Base-by-base conservation (phyloP, 2,888 invertebrate species). In the Cerastis leucographa region DNA sequence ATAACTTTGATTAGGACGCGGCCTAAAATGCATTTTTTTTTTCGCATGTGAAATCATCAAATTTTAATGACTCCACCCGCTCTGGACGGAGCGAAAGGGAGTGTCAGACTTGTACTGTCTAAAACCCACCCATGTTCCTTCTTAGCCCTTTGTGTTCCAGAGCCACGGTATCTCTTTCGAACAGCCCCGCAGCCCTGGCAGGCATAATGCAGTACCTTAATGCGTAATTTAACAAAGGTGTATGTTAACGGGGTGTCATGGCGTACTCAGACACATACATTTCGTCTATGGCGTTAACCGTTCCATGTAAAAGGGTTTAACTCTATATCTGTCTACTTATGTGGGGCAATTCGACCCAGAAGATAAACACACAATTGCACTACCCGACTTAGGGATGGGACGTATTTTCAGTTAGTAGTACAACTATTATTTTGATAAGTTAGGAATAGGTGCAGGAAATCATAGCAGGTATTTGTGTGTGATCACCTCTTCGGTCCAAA, bases 301-400 rank as follows among this genome's bases (percentile, higher is more conserved):
- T 22, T 8, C 44, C 56, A 14, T 70, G 51, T 51, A 46, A 70
- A 80, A 81, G 76, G 81, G 66, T 56, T 54, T 56, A 80, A 29
- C n/a, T 14, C 44, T 25, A 22, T 40, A 51, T 25, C 44, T 40
- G 17, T 22, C 22, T 42, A 25, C 68, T 64, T 66, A 61, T 81
- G 8, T 66, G 25, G 65, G 29, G 22, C 40, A 29, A 76, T 70
- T 40, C 29, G 11, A 51, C 62, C 74, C 75, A 9, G 14, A n/a
- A 75, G 81, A 75, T 80, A 79, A 81, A 75, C 73, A 73, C 35
- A 44, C 35, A 79, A 78, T 72, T 65, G 79, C 79, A 79, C 64
- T 72, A 79, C 49, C 78, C 42, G 25, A 51, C 12, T 51, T 7
- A 49, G 14, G 22, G 17, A 6, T 17, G 59, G 29, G 5, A 7